Evolutionary conservation across 2,113 vertebrate genomes (phyloP).

Genomic region (Antechinus stuartii): DNA sequence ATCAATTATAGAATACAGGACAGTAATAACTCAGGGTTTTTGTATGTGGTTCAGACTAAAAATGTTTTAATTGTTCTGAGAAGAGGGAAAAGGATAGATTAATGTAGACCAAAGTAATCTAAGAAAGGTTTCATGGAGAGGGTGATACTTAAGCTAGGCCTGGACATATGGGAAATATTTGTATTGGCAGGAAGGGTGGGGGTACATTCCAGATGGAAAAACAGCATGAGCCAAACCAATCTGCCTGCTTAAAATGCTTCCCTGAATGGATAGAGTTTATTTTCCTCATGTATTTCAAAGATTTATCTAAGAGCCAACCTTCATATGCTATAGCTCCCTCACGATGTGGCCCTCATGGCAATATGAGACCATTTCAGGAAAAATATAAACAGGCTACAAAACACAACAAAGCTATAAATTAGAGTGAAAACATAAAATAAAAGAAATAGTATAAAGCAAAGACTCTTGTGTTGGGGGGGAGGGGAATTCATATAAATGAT

Average conservation of each 20-base stretch:
- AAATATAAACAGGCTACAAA: slow-evolving; percentile 50
- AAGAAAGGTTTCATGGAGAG: slow-evolving; percentile 12
- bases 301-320: slow-evolving; percentile 11
- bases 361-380: slow-evolving; percentile 28
- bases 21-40: not conserved
- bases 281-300: slow-evolving; percentile 8
- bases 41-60: not conserved
- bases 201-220: slow-evolving; percentile 12
- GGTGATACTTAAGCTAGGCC: slow-evolving; percentile 26
- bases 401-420: slow-evolving; percentile 53
- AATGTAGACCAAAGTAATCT: not conserved
- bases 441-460: slow-evolving; percentile 22
- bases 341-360: fast-evolving
- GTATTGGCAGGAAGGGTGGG: slow-evolving; percentile 2
- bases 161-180: slow-evolving; percentile 26
- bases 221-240: not conserved
- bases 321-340: not conserved
- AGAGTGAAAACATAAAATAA: slow-evolving; percentile 33
- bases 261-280: not conserved
- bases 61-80: slow-evolving; percentile 3
- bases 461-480: not conserved
- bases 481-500: slow-evolving; percentile 49
- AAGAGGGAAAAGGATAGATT: slow-evolving; percentile 2
- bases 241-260: slow-evolving; percentile 41
- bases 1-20: not conserved